Base-by-base conservation (phyloP, 2,888 invertebrate genomes). In the Deladenus siricidicola region DNA sequence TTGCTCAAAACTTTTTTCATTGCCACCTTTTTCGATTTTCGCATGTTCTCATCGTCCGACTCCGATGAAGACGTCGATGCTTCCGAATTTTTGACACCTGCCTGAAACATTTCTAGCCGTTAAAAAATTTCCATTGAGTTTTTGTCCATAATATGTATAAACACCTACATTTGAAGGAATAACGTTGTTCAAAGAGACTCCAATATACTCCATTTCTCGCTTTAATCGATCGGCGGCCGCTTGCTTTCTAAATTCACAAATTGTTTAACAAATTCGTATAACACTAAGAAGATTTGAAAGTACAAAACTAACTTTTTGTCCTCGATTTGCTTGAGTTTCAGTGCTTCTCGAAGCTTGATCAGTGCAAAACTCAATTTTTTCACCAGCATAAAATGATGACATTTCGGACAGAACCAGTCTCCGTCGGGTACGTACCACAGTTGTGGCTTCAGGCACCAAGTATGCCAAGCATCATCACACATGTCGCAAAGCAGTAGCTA, bases 391-490 rank as follows among this genome's bases (percentile, higher is more conserved):
- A 89, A 89, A 81, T 96, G 96, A 80, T 91, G 89, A 81, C 96
- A 98, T 0, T 89, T 89, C 34, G 96, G 96, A 81, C 98, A 98
- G 82, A 86, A 90, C 98, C 96, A 98, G 80, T 93, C 89, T 0
- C 94, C 94, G 79, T 92, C 91, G 0, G 96, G 98, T 73, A 98
- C 89, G 30, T 89, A 85, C 82, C 93, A 86, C 45, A 98, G 84
- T 61, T 91, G 86, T 0, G 96, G 96, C 64, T 89, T 86, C 43
- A 96, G 85, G 79, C 96, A 98, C 47, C 89, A 89, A 64, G 91
- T 93, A 83, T 98, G 96, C 86, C 90, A 94, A n/a, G 94, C 94
- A 65, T 80, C 80, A 81, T 98, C 93, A 80, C 96, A 98, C 68
- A 85, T 85, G 82, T 98, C 96, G 79, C 96, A 98, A 44, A 98